Evolutionary conservation across 2,113 vertebrate genomes (phyloP), one percentile per base, ranked within the genome.

Genomic region (Gulo gulo): DNA sequence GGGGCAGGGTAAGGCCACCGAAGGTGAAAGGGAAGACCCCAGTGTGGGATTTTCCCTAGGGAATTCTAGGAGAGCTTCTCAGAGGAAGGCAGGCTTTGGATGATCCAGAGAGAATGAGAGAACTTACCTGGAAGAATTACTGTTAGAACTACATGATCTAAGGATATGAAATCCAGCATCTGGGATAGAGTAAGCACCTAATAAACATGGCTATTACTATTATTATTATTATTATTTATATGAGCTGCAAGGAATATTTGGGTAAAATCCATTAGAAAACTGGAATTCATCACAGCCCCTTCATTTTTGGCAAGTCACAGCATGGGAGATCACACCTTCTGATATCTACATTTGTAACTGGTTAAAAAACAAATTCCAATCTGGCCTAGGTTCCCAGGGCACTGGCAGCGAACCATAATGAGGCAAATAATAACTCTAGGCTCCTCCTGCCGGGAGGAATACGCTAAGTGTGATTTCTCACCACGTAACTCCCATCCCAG

Each of bases 321-420:
- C 4, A 16, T 73, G 31, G 83, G 74, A 39, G 29, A 57, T 52
- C 88, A 95, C 15, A 88, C 21, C 63, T 95, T 94, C 29, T 59
- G 57, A 74, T 83, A 15, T 90, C 63, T 63, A 2, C 76, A 69
- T 88, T 92, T 52, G 31, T 47, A 96, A 76, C 13, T 86, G 47
- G 88, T 82, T 96, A 79, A 73, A 65, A 97, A 81, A 65, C n/a
- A 93, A 86, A 92, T 80, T 88, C 90, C 55, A 39, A 24, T 52
- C 82, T 79, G 26, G 50, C 65, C 26, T n/a, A 45, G 55, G 88
- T 88, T 95, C 42, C 78, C 63, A 88, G 47, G 63, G 76, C 39
- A 45, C 84, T 36, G 59, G 76, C 47, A 83, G 45, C 24, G 79
- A 79, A 47, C 36, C 18, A 7, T 73, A 94, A 95, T 1, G 55